A percentile compares a stretch with the other conserved stretches of the same genome.
These are phyloP conservation scores for Porphyrio hochstetteri DNA, from an alignment of 2,113 vertebrate species.

Conservation along the genomic window DNA sequence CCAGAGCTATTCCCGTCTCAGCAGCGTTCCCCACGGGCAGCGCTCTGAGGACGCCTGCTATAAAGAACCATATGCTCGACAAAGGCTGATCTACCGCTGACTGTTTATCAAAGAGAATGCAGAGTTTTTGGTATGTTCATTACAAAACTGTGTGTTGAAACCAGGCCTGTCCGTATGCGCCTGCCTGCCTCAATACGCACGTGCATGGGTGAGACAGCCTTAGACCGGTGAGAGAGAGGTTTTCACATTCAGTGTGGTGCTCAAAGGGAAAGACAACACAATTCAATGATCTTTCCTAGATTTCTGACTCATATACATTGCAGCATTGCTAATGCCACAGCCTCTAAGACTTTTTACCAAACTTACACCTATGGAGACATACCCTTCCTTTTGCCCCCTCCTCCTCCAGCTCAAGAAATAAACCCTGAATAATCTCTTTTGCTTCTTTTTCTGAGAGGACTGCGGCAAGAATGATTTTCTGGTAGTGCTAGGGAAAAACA, in stretches of 20 bases:
- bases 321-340: not conserved
- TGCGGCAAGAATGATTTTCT: not conserved
- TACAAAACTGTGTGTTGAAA: not conserved
- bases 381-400: not conserved
- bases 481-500: not conserved
- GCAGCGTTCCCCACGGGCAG: slow-evolving; percentile 33
- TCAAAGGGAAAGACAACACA: not conserved
- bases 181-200: not conserved
- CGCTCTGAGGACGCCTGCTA: not conserved
- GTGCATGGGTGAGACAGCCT: not conserved
- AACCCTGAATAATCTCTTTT: not conserved
- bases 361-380: not conserved
- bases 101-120: not conserved
- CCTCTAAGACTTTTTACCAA: not conserved
- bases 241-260: not conserved
- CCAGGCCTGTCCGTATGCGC: not conserved
- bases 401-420: not conserved
- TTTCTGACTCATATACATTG: not conserved
- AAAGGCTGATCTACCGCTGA: not conserved
- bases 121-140: not conserved
- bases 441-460: not conserved
- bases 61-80: slow-evolving; percentile 28
- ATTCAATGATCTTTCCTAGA: not conserved
- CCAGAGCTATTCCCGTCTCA: slow-evolving; percentile 6
- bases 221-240: not conserved